Percentiles rank a stretch among this genome's conserved stretches.
Evolutionary conservation across 2,113 vertebrate genomes (phyloP).

Genomic region (human (Homo sapiens)): GRCh38 chr16:82424501-82425000

Average conservation of each 20-base stretch:
- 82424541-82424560: no score
- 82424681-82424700: constrained; percentile 21
- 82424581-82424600: no score
- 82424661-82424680: constrained; percentile 42
- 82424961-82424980: background rate
- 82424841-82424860: background rate
- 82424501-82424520: no score
- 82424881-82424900: background rate
- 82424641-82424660: constrained; percentile 6
- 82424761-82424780: constrained; percentile 23
- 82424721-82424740: constrained; percentile 26
- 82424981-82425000: background rate
- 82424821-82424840: background rate
- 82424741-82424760: constrained; percentile 1
- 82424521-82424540: no score
- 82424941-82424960: background rate
- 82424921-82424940: constrained; percentile 16
- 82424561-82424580: no score
- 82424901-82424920: constrained; percentile 21
- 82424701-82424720: background rate
- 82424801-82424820: background rate
- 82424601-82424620: constrained; percentile 9
- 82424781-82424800: background rate
- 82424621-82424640: constrained; percentile 31
- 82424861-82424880: background rate